phyloP scores from a whole-genome alignment of 2,888 invertebrate genomes.

The Lithophane semibrunnea region DNA sequence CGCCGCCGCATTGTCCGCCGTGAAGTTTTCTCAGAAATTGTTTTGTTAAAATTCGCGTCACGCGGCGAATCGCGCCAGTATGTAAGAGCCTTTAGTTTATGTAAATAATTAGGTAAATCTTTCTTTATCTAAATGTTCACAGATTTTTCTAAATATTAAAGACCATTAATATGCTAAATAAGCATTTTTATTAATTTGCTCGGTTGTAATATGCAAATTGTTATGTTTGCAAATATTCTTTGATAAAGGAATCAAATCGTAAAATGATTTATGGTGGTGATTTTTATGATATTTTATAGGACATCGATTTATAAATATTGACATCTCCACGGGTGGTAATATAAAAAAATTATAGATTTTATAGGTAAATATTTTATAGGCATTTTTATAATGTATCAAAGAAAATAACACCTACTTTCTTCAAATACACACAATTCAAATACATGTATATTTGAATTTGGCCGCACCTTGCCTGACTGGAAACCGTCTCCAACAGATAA shows the following conservation, averaged over 20 bases:
- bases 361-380: too few species aligned
- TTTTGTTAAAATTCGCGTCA: too few species aligned
- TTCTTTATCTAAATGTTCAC: constrained; percentile 31
- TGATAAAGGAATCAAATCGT: not conserved
- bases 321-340: constrained; percentile 4
- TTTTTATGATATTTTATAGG: constrained; percentile 8
- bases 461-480: not conserved
- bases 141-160: constrained; percentile 32
- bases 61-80: too few species aligned
- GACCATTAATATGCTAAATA: constrained; percentile 37
- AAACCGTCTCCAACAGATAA: not conserved
- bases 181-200: constrained; percentile 35
- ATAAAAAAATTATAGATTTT: too few species aligned
- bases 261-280: not conserved
- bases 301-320: constrained; percentile 10
- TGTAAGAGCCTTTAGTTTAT: too few species aligned
- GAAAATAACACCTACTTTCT: not conserved
- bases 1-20: too few species aligned
- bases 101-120: constrained; percentile 24
- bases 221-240: constrained; percentile 33
- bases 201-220: constrained; percentile 29
- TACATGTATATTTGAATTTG: not conserved
- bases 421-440: too few species aligned
- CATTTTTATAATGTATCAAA: not conserved
- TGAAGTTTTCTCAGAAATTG: too few species aligned